Evolutionary conservation across 2,888 invertebrate species (phyloP).

Genomic region (Microdon myrmicae): DNA sequence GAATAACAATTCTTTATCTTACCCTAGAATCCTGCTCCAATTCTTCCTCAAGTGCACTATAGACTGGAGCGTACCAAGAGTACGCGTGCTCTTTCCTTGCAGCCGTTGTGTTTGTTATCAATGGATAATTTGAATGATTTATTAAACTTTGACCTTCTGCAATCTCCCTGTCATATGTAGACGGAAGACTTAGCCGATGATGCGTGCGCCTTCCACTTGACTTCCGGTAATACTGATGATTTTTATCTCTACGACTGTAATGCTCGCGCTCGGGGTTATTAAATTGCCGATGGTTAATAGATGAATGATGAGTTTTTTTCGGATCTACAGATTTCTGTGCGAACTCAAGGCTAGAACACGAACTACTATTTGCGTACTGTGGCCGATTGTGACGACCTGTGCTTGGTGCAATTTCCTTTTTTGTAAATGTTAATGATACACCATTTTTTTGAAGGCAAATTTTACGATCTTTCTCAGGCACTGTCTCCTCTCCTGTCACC

Average conservation of each 20-base stretch:
- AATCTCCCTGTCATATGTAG: slow-evolving; percentile 57
- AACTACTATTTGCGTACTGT: slow-evolving; percentile 28
- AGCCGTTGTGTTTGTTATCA: slow-evolving; percentile 56
- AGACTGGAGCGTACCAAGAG: slow-evolving; percentile 67
- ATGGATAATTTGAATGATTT: slow-evolving; percentile 25
- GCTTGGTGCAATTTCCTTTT: slow-evolving; percentile 57
- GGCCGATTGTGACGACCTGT: slow-evolving; percentile 5
- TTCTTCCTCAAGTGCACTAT: slow-evolving; percentile 67
- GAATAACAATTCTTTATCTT: too few relatives aligned
- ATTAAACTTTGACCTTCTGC: slow-evolving; percentile 12
- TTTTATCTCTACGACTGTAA: slow-evolving; percentile 15
- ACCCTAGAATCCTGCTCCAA: slow-evolving; percentile 67
- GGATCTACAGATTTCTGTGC: slow-evolving; percentile 18
- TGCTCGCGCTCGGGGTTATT: slow-evolving; percentile 25
- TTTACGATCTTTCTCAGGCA: slow-evolving; percentile 61
- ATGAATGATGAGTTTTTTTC: slow-evolving; percentile 33
- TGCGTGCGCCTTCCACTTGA: slow-evolving; percentile 46
- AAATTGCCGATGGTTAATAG: slow-evolving; percentile 30
- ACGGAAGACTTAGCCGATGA: slow-evolving; percentile 63
- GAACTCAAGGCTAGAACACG: slow-evolving; percentile 42
- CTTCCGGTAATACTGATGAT: slow-evolving; percentile 38
- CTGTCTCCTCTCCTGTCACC: slow-evolving; percentile 61
- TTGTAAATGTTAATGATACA: slow-evolving; percentile 65
- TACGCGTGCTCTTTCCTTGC: slow-evolving; percentile 65
- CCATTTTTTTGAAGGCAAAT: slow-evolving; percentile 64